phyloP scores from a whole-genome alignment of 2,888 invertebrate genomes.

The Cabera pusaria region DNA sequence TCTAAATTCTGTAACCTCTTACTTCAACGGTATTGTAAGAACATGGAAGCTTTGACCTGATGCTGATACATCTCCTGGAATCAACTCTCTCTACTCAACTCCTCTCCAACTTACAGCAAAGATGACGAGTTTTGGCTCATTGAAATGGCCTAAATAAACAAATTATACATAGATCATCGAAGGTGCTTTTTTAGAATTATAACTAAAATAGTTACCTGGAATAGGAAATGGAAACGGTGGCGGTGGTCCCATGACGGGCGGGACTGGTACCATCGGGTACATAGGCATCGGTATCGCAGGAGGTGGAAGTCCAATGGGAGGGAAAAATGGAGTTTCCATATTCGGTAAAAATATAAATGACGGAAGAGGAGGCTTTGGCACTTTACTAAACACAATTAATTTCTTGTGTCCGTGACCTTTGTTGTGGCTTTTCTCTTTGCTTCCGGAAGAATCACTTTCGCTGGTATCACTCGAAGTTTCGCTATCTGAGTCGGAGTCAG shows the following conservation, averaged over 20 bases:
- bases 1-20: too few species aligned
- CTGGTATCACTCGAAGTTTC: slow-evolving; percentile 34
- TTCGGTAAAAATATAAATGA: slow-evolving; percentile 72
- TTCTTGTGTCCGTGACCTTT: slow-evolving; percentile 62
- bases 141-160: too few species aligned
- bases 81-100: too few species aligned
- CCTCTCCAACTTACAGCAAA: too few species aligned
- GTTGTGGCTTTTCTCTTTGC: slow-evolving; percentile 18
- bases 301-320: slow-evolving; percentile 65
- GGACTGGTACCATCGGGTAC: slow-evolving; percentile 71
- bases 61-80: too few species aligned
- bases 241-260: slow-evolving; percentile 49
- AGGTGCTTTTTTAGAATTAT: too few species aligned
- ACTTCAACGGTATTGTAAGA: too few species aligned
- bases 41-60: too few species aligned
- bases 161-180: too few species aligned
- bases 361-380: slow-evolving; percentile 61
- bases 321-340: slow-evolving; percentile 65
- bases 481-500: slow-evolving; percentile 33
- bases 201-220: too few species aligned
- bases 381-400: slow-evolving; percentile 63
- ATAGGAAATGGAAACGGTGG: slow-evolving; percentile 40
- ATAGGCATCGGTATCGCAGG: slow-evolving; percentile 66
- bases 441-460: slow-evolving; percentile 26
- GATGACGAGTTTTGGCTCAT: too few species aligned